Percentiles rank a stretch among this genome's conserved stretches.
phyloP scores from a whole-genome alignment of 2,797 vertebrate species.

The Argentina silus region DNA sequence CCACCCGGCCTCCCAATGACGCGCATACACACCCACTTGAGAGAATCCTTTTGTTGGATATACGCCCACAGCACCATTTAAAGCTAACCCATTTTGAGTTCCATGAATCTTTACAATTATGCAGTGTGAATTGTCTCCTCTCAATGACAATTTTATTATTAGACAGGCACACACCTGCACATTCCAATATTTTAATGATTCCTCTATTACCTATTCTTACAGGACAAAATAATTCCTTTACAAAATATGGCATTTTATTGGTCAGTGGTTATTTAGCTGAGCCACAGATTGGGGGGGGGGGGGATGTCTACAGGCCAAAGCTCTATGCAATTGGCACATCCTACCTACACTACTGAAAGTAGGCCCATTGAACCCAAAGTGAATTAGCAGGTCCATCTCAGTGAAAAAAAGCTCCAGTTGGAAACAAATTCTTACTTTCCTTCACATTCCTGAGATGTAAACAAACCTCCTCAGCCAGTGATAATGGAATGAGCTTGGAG shows the following conservation, averaged over 20 bases:
- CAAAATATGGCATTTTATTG: too few species aligned
- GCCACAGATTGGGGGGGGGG: too few species aligned
- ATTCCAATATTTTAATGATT: too few species aligned
- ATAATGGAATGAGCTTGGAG: constrained; percentile 5
- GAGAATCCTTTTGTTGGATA: constrained; percentile 33
- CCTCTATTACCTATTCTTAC: too few species aligned
- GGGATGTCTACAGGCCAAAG: too few species aligned
- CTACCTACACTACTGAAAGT: too few species aligned
- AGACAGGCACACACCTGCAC: too few species aligned
- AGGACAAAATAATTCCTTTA: too few species aligned
- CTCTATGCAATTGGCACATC: too few species aligned
- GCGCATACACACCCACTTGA: constrained; percentile 37
- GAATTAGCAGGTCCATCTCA: neutral
- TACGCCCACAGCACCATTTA: constrained; percentile 1
- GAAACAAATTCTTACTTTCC: constrained; percentile 13
- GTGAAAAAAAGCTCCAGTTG: neutral
- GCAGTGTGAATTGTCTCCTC: constrained; percentile 6
- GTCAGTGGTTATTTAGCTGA: too few species aligned
- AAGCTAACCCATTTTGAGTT: neutral
- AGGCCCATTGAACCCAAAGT: too few species aligned
- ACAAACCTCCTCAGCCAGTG: constrained; percentile 19
- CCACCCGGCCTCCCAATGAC: constrained; percentile 26
- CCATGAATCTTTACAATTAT: neutral
- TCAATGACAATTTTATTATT: too few species aligned
- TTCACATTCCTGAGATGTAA: constrained; percentile 23